phyloP scores from a whole-genome alignment of 2,888 invertebrate species.

The Phaedon cochleariae region DNA sequence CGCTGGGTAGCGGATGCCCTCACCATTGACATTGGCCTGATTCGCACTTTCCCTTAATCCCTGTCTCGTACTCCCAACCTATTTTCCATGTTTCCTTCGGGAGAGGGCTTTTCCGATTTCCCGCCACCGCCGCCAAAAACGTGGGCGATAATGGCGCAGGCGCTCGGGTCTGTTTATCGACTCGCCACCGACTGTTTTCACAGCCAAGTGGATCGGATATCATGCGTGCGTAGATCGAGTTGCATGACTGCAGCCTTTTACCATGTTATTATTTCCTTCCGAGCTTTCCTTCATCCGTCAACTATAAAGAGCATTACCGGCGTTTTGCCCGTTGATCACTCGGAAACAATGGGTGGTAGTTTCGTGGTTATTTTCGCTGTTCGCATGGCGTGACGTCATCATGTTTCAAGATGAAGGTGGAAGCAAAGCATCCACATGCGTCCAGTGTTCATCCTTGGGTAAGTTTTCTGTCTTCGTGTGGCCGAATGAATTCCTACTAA shows the following conservation, averaged over 20 bases:
- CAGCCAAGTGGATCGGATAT: conserved; percentile 18
- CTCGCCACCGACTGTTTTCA: conserved; percentile 35
- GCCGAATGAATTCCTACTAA: not conserved
- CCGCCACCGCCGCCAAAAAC: conserved; percentile 18
- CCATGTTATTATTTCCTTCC: conserved; percentile 41
- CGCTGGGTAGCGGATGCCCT: no score
- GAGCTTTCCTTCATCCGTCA: conserved; percentile 37
- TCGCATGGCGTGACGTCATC: not conserved
- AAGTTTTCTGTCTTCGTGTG: conserved; percentile 23
- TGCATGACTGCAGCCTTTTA: conserved; percentile 39
- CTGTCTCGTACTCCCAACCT: conserved; percentile 13
- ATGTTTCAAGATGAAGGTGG: conserved; percentile 50
- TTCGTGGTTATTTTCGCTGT: not conserved
- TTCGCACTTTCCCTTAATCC: conserved; percentile 16
- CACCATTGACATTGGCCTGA: conserved; percentile 23
- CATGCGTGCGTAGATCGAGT: conserved; percentile 21
- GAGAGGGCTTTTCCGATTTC: not conserved
- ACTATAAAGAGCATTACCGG: conserved; percentile 28
- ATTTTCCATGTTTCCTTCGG: conserved; percentile 3
- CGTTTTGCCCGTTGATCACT: conserved; percentile 19
- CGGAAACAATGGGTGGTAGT: not conserved
- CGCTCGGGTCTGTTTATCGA: conserved; percentile 48
- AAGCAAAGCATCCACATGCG: conserved; percentile 40
- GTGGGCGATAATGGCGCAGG: conserved; percentile 34
- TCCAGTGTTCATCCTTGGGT: conserved; percentile 48